Evolutionary conservation across 2,797 vertebrate species (phyloP).

Genomic region (Gallinago stenura): DNA sequence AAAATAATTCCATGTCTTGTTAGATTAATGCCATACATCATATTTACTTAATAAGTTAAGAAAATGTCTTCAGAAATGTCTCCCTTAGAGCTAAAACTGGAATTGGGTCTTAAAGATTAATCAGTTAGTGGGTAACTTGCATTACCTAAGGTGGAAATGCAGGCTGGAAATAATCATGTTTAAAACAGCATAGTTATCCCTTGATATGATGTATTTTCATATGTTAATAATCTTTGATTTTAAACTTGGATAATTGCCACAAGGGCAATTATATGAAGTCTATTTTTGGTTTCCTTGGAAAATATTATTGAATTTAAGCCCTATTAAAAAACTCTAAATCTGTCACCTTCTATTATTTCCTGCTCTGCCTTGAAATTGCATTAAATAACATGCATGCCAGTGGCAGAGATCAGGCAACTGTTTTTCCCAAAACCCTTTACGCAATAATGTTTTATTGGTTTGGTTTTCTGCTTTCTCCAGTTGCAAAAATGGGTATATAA

Average conservation of each 20-base stretch:
- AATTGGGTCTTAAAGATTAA: conserved; percentile 48
- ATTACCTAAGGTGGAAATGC: not conserved
- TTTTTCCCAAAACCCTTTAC: not conserved
- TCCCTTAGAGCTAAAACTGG: conserved; percentile 17
- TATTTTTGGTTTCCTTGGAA: not conserved
- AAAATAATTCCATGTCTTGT: conserved; percentile 40
- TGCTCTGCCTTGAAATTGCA: not conserved
- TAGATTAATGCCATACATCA: conserved; percentile 58
- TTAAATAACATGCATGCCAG: not conserved
- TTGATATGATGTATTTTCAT: not conserved
- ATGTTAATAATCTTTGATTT: conserved; percentile 2
- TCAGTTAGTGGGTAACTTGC: not conserved
- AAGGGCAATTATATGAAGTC: not conserved
- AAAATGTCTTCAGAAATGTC: conserved; percentile 45
- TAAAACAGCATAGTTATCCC: not conserved
- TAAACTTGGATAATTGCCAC: not conserved
- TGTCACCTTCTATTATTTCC: not conserved
- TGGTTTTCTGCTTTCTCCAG: not conserved
- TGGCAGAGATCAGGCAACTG: not conserved
- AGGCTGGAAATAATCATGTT: not conserved
- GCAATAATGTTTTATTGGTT: not conserved
- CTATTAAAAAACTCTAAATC: not conserved
- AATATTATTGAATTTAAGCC: not conserved
- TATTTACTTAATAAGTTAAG: conserved; percentile 56
- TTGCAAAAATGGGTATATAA: not conserved